Conservation (phyloP, 1,140 invertebrate species). For the Zaprionus vittiger region DNA sequence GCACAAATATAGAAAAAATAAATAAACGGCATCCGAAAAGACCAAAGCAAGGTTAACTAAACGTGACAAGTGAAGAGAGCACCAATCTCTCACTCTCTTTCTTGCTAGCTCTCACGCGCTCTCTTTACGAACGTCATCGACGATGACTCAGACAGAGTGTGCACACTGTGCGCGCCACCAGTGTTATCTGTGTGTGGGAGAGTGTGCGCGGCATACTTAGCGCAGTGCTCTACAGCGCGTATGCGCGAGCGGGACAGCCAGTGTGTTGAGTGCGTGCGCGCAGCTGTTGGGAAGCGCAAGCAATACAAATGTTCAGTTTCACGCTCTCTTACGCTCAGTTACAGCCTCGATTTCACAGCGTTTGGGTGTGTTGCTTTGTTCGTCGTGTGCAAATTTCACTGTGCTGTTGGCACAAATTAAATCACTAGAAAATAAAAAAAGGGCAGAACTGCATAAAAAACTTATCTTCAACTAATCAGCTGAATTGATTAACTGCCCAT, state of each 20-base stretch:
- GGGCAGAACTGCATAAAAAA: slow-evolving; percentile 23
- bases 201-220: slow-evolving; percentile 61
- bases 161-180: slow-evolving; percentile 40
- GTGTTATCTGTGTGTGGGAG: slow-evolving; percentile 54
- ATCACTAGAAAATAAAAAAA: slow-evolving; percentile 29
- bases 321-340: slow-evolving; percentile 55
- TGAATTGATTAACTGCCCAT: slow-evolving; percentile 35
- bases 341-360: slow-evolving; percentile 71
- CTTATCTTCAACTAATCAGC: slow-evolving; percentile 19
- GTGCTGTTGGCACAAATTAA: slow-evolving; percentile 22
- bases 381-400: slow-evolving; percentile 39
- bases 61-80: slow-evolving; percentile 34
- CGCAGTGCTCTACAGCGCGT: not conserved
- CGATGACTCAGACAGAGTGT: slow-evolving; percentile 55
- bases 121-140: slow-evolving; percentile 59
- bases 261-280: not conserved
- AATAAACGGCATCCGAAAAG: slow-evolving; percentile 62
- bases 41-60: slow-evolving; percentile 77
- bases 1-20: slow-evolving; percentile 69
- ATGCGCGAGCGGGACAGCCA: slow-evolving; percentile 31
- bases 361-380: slow-evolving; percentile 66
- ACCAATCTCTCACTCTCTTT: not conserved
- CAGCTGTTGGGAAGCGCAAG: slow-evolving; percentile 29
- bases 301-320: slow-evolving; percentile 45
- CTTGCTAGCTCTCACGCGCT: not conserved